A percentile compares a stretch with the other conserved stretches of the same genome.
phyloP scores from a whole-genome alignment of 2,888 invertebrate species.

The Erpobdella octoculata region DNA sequence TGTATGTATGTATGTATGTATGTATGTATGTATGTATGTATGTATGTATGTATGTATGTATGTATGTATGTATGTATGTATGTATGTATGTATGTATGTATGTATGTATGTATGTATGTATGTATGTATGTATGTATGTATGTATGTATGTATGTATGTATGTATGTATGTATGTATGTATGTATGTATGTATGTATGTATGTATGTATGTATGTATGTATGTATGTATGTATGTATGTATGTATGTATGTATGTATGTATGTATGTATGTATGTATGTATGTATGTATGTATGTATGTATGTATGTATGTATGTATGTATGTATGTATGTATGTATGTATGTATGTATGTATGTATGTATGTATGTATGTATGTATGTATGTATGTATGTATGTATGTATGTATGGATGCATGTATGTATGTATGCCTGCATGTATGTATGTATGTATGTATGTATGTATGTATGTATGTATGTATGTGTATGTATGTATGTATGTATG shows the following conservation, averaged over 20 bases:
- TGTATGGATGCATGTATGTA: no score
- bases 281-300: constrained; percentile 30
- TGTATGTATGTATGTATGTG: no score
- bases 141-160: constrained; percentile 6
- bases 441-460: no score
- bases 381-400: no score
- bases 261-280: constrained; percentile 30
- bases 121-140: constrained; percentile 8
- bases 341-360: no score
- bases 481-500: no score
- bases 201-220: constrained; percentile 30
- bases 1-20: background rate
- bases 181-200: constrained; percentile 27
- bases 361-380: no score
- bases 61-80: constrained; percentile 8
- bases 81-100: constrained; percentile 6
- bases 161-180: constrained; percentile 10
- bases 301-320: constrained; percentile 29
- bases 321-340: no score
- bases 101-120: constrained; percentile 6
- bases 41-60: constrained; percentile 9
- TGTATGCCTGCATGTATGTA: no score
- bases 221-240: constrained; percentile 29
- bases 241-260: constrained; percentile 27
- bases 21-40: constrained; percentile 7